A percentile compares a stretch with the other conserved stretches of the same genome.
These are phyloP conservation scores for Aethes cnicana DNA, from an alignment of 2,888 invertebrate genomes.

Conservation along the genomic window DNA sequence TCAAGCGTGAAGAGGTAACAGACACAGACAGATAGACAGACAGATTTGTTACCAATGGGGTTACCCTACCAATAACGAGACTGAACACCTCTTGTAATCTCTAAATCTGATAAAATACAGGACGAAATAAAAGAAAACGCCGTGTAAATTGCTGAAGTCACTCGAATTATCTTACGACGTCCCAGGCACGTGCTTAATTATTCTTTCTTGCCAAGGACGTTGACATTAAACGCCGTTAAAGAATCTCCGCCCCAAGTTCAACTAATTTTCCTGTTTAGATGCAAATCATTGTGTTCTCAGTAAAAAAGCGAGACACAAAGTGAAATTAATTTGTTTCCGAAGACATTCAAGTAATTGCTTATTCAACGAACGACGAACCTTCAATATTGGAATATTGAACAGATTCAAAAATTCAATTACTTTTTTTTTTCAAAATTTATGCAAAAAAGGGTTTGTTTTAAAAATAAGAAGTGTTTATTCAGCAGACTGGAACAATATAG, in stretches of 20 bases:
- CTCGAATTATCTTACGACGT: no score
- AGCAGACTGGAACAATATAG: no score
- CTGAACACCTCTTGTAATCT: no score
- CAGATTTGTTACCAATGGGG: no score
- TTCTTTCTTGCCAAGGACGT: not conserved
- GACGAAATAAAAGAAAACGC: no score
- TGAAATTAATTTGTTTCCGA: slow-evolving; percentile 24
- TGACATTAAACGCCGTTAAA: not conserved
- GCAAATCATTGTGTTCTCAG: slow-evolving; percentile 17
- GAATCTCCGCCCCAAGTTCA: not conserved
- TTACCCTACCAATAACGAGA: no score
- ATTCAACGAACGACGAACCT: slow-evolving; percentile 13
- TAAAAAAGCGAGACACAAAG: slow-evolving; percentile 14
- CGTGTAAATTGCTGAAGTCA: no score
- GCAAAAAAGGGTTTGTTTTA: not conserved
- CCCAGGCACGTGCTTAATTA: no score
- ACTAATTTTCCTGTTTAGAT: slow-evolving; percentile 17
- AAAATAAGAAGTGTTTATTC: no score
- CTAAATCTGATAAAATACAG: no score
- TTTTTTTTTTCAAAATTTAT: slow-evolving; percentile 8
- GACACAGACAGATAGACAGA: no score
- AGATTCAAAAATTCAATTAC: slow-evolving; percentile 7
- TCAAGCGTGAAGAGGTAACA: no score
- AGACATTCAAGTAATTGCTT: slow-evolving; percentile 25
- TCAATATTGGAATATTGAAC: slow-evolving; percentile 20